Evolutionary conservation across 2,113 vertebrate genomes (phyloP).

Genomic region (Carassius gibelio): DNA sequence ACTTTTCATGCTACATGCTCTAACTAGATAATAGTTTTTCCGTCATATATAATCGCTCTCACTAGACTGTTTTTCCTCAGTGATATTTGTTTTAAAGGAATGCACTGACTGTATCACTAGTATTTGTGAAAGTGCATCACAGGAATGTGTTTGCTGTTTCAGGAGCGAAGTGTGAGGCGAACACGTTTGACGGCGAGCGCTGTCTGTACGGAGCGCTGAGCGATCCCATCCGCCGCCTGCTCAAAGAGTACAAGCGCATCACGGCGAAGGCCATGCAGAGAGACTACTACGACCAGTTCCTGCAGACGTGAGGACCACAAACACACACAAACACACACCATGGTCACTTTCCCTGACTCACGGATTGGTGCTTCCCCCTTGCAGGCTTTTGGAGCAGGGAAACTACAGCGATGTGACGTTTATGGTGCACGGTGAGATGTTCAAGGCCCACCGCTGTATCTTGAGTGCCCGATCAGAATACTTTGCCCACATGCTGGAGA

Average conservation of each 20-base stretch:
- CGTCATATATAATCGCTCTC: neutral
- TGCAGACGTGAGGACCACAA: constrained; percentile 81
- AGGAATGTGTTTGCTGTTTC: constrained; percentile 7
- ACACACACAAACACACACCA: neutral
- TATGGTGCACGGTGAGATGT: constrained; percentile 88
- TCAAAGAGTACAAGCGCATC: constrained; percentile 94
- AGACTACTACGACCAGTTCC: constrained; percentile 89
- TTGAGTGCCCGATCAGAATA: constrained; percentile 89
- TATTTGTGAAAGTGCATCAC: neutral
- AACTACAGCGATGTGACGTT: constrained; percentile 88
- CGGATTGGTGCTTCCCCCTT: neutral
- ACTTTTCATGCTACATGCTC: neutral
- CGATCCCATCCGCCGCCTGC: constrained; percentile 84
- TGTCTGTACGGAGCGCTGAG: constrained; percentile 92
- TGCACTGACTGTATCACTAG: neutral
- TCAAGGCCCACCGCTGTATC: constrained; percentile 86
- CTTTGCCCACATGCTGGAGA: constrained; percentile 94
- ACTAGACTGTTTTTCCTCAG: neutral
- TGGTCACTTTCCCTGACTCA: neutral
- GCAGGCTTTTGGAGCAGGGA: constrained; percentile 91
- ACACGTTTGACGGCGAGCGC: constrained; percentile 94
- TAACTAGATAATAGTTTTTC: neutral
- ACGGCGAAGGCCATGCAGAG: constrained; percentile 86
- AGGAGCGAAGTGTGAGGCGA: constrained; percentile 95
- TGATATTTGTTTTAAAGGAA: too few relatives aligned